phyloP scores from a whole-genome alignment of 2,888 invertebrate genomes.

The Adelphocoris suturalis region DNA sequence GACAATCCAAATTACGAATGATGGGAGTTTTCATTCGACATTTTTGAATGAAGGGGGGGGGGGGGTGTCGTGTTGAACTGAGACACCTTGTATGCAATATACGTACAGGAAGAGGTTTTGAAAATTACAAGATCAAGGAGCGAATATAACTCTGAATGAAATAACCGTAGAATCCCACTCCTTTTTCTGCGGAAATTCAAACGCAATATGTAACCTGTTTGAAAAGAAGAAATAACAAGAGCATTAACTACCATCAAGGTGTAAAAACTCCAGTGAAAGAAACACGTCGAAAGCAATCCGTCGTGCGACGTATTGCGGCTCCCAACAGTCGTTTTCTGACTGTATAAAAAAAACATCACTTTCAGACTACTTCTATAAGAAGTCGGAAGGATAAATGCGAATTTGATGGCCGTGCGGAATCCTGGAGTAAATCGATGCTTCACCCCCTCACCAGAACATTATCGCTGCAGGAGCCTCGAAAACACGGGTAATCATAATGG shows the following conservation, averaged over 20 bases:
- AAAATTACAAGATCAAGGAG: too few relatives aligned
- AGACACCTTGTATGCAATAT: too few relatives aligned
- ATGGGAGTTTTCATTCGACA: too few relatives aligned
- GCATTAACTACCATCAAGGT: background rate
- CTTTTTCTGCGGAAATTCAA: background rate
- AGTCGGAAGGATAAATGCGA: background rate
- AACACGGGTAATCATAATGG: slow-evolving; percentile 16
- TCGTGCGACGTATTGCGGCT: background rate
- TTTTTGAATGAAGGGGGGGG: too few relatives aligned
- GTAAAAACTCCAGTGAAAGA: background rate
- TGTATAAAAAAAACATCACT: background rate
- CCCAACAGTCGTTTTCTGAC: background rate
- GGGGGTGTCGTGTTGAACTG: too few relatives aligned
- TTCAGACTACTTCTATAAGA: background rate
- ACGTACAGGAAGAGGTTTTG: too few relatives aligned
- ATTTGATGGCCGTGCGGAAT: background rate
- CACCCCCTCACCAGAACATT: background rate
- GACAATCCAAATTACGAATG: too few relatives aligned
- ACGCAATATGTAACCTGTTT: background rate
- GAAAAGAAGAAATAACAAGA: background rate
- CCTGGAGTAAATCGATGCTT: background rate
- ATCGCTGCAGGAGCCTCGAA: background rate
- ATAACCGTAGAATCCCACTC: too few relatives aligned
- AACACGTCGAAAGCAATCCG: background rate
- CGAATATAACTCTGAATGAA: too few relatives aligned